A percentile compares a stretch with the other conserved stretches of the same genome.
Evolutionary conservation across 2,797 vertebrate genomes (phyloP).

Genomic region (Cossypha caffra): DNA sequence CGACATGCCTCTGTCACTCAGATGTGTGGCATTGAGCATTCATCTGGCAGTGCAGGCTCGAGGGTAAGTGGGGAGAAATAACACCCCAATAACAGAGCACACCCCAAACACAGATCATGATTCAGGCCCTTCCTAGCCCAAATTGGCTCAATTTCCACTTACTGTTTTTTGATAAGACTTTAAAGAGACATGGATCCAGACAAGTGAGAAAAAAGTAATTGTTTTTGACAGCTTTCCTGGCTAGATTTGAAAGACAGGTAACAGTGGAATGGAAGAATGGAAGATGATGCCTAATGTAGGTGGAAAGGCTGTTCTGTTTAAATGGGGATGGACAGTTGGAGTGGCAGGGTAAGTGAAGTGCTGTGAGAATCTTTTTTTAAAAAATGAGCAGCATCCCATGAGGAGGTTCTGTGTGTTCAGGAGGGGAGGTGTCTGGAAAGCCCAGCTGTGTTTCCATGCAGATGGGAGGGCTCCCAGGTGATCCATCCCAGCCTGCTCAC

Average conservation of each 20-base stretch:
- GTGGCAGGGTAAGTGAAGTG: background rate
- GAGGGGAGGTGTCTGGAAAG: background rate
- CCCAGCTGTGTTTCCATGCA: background rate
- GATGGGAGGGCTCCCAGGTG: background rate
- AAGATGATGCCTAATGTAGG: background rate
- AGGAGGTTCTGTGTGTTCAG: background rate
- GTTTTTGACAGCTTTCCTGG: conserved; percentile 2
- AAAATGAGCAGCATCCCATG: background rate
- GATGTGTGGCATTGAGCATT: background rate
- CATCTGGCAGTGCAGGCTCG: rapidly evolving
- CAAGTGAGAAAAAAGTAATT: background rate
- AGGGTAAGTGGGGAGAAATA: background rate
- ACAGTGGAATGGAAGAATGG: background rate
- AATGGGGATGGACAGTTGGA: background rate
- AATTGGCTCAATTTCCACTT: background rate
- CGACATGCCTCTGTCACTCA: background rate
- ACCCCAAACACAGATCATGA: rapidly evolving
- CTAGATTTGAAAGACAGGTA: background rate
- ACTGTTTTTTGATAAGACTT: background rate
- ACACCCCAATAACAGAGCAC: background rate
- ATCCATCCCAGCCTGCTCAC: background rate
- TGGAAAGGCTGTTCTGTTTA: background rate
- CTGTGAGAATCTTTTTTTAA: background rate
- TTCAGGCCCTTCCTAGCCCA: background rate
- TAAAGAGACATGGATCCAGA: background rate